A percentile compares a stretch with the other conserved stretches of the same genome.
Conservation (phyloP, 2,888 invertebrate species). For the Norana najaformis region DNA sequence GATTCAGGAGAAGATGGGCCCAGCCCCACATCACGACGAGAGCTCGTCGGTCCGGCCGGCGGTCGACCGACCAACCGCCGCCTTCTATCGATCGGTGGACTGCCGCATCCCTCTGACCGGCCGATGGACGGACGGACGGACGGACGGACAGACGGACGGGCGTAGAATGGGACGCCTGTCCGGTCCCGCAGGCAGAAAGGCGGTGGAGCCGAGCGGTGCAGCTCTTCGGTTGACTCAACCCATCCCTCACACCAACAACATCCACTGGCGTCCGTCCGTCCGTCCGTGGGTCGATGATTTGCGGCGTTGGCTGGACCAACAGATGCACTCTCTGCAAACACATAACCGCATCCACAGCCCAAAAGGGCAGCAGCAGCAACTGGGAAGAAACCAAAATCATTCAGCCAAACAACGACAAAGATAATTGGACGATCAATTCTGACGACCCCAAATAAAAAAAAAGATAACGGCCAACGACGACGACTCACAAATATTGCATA, state of each 20-base stretch:
- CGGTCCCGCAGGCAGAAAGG: not conserved
- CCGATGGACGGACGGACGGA: not conserved
- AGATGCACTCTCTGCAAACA: not conserved
- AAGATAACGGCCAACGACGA: not conserved
- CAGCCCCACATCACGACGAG: not conserved
- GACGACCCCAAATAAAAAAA: not conserved
- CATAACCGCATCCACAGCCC: not conserved
- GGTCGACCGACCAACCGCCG: not conserved
- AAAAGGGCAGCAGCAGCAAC: not conserved
- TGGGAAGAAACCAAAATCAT: not conserved
- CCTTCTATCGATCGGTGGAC: not conserved
- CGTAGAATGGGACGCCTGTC: not conserved
- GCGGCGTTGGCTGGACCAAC: not conserved
- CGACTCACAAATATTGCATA: too few species aligned
- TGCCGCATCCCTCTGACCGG: slow-evolving; percentile 2
- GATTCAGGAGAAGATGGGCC: not conserved
- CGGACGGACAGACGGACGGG: not conserved
- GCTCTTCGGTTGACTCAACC: not conserved
- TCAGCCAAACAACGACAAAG: not conserved
- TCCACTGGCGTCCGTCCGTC: not conserved
- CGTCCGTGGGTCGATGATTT: not conserved
- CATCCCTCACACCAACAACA: not conserved
- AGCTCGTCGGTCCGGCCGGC: not conserved
- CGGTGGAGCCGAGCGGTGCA: not conserved
- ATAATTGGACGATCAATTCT: not conserved